phyloP scores from a whole-genome alignment of 2,888 invertebrate genomes.

The Dendrolimus houi region DNA sequence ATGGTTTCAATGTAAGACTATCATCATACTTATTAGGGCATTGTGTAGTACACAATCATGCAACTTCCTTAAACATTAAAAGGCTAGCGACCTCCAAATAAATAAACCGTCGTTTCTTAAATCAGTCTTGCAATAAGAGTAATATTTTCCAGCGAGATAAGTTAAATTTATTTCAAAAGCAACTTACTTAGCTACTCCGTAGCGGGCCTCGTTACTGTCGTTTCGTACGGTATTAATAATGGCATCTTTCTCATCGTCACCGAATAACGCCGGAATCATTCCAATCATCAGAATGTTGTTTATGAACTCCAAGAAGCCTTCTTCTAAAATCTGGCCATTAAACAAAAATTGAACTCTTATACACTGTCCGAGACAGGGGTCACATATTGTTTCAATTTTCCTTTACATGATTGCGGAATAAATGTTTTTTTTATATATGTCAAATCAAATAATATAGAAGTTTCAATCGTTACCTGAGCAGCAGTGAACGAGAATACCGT shows the following conservation, averaged over 20 bases:
- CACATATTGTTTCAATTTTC: too few species aligned
- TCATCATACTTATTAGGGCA: too few species aligned
- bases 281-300: conserved; percentile 95
- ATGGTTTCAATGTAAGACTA: too few species aligned
- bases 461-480: conserved; percentile 77
- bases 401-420: background rate
- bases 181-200: conserved; percentile 81
- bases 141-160: too few species aligned
- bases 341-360: too few species aligned
- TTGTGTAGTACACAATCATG: too few species aligned
- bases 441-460: background rate
- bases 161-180: conserved; percentile 1
- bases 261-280: conserved; percentile 89
- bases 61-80: too few species aligned
- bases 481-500: conserved; percentile 90
- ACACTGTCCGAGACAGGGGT: too few species aligned
- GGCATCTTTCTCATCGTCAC: conserved; percentile 91
- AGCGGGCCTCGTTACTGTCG: conserved; percentile 82
- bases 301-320: conserved; percentile 91
- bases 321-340: conserved; percentile 78
- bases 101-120: background rate
- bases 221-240: conserved; percentile 83
- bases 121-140: background rate
- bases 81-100: too few species aligned
- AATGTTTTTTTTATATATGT: background rate